Base-by-base conservation (phyloP, 1,140 invertebrate genomes). In the Drosophila nasuta region DNA sequence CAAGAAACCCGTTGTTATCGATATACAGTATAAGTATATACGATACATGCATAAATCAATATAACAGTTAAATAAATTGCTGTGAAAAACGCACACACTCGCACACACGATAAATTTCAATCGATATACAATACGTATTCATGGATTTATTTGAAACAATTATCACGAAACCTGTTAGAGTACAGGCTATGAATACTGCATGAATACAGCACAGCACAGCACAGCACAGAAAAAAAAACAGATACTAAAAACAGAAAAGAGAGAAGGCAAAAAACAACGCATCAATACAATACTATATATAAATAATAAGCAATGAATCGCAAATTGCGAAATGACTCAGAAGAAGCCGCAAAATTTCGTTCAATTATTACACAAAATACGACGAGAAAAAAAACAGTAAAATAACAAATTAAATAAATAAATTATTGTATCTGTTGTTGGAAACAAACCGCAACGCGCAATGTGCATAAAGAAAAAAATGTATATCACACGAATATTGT, bases 271-370 rank as follows among this genome's bases (percentile, higher is more conserved):
- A 20, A 33, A 43, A 67, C 10, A 49, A 17, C 56, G 20, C 13
- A 51, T 45, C 43, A 56, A 70, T 56, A 68, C 15, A 38, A 38
- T 38, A 38, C 20, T 33, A 69, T 54, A 48, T 59, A 33, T 33
- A 33, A 67, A 59, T 54, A 52, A 58, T 73, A 45, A 59, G 66
- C 70, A 67, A 73, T 67, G 46, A 33, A 20, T 7, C 35, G 38
- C 54, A 38, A 67, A 59, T 68, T 59, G 48, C 38, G 2, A 68
- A 51, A 43, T 73, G 70, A 73, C 38, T 73, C 70, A 73, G 54
- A 45, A 25, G 8, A 62, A 28, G 63, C 58, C 58, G 58, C 58
- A 54, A 63, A 52, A 70, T 63, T 71, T 45, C 30, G 33, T 56
- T 38, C 49, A 70, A 70, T 70, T 63, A 33, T 51, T 38, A 38